These are phyloP conservation scores for Chionodraco myersi DNA, from an alignment of 2,113 vertebrate species.

Conservation along the genomic window DNA sequence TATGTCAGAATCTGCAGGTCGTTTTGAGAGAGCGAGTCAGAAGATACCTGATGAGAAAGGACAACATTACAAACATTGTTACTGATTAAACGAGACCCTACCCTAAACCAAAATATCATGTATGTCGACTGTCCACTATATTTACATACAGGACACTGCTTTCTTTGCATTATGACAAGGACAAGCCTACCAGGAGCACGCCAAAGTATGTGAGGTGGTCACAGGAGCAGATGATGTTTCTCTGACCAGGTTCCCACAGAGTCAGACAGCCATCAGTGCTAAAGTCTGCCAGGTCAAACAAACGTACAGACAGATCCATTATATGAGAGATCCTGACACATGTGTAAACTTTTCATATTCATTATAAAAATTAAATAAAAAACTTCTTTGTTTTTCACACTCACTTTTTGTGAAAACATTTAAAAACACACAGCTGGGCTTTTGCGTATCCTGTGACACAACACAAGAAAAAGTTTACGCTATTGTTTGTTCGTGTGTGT, in stretches of 20 bases:
- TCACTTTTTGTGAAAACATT: constrained; percentile 37
- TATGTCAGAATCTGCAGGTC: constrained; percentile 24
- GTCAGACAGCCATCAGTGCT: constrained; percentile 33
- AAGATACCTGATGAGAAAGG: constrained; percentile 31
- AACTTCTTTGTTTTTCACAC: neutral
- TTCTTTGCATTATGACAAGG: neutral
- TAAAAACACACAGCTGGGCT: constrained; percentile 28
- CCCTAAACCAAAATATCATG: too few species aligned
- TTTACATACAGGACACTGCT: too few species aligned
- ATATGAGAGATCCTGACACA: neutral
- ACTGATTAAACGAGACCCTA: too few species aligned
- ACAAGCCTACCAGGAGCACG: constrained; percentile 59
- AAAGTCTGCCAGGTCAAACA: constrained; percentile 10
- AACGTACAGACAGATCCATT: neutral
- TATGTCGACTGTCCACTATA: too few species aligned
- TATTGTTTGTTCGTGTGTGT: too few species aligned
- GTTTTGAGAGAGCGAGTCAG: fast-evolving
- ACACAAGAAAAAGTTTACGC: neutral
- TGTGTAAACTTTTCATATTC: too few species aligned
- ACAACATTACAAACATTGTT: neutral
- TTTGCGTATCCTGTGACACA: constrained; percentile 29
- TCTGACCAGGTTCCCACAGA: neutral
- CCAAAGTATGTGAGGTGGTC: constrained; percentile 69
- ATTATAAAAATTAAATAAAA: too few species aligned
- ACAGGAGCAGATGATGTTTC: constrained; percentile 57